Conservation (phyloP, 2,888 invertebrate species). For the Cataglyphis altisquamis region DNA sequence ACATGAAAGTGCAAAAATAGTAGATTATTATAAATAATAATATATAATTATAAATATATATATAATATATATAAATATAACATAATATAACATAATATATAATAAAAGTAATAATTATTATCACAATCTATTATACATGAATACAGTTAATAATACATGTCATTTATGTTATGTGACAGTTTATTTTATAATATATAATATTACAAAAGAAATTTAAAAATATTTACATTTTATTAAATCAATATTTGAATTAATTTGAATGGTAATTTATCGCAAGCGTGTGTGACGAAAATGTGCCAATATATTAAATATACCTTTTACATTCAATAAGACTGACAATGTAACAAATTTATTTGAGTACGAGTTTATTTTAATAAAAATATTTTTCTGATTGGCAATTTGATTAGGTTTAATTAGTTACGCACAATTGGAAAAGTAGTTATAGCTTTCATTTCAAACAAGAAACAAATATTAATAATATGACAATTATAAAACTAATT, state of each 20-base stretch:
- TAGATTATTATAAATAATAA: background rate
- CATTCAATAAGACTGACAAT: constrained; percentile 17
- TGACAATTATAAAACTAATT: background rate
- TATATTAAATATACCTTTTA: constrained; percentile 39
- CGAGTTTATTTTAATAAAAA: constrained; percentile 49
- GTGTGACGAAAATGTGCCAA: background rate
- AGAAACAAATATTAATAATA: background rate
- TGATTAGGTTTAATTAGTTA: constrained; percentile 66
- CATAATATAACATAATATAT: background rate
- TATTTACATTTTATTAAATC: background rate
- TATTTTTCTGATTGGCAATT: constrained; percentile 56
- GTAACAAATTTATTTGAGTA: background rate
- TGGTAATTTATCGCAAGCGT: background rate
- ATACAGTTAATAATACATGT: background rate
- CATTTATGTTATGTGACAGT: background rate
- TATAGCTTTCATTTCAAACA: constrained; percentile 6
- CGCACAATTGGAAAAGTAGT: constrained; percentile 50
- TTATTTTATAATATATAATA: background rate
- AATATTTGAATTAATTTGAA: constrained; percentile 25
- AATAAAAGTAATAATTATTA: background rate
- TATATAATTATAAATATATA: background rate
- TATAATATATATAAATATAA: too few species aligned
- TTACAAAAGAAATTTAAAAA: background rate
- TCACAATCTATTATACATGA: background rate
- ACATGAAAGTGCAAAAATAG: background rate